phyloP scores from a whole-genome alignment of 2,797 vertebrate species.

The Phoebastria nigripes region DNA sequence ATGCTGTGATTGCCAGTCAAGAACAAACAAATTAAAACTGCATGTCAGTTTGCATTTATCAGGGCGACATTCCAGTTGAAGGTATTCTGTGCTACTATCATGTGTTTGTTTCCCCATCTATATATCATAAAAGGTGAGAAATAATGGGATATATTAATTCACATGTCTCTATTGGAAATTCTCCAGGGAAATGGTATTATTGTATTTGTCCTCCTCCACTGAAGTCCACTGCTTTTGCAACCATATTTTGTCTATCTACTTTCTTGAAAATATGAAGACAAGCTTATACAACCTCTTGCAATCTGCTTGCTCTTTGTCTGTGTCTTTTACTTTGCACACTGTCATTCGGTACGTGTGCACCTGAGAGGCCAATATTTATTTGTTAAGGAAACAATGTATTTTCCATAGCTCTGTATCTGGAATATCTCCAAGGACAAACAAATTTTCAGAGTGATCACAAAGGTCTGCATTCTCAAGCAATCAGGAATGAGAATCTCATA shows the following conservation, averaged over 20 bases:
- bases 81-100: neutral
- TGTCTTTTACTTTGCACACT: neutral
- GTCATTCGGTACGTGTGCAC: neutral
- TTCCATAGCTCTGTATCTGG: neutral
- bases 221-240: neutral
- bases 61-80: slow-evolving; percentile 1
- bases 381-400: neutral
- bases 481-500: neutral
- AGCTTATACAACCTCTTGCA: neutral
- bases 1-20: neutral
- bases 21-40: slow-evolving; percentile 59
- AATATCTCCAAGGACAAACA: neutral
- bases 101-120: neutral
- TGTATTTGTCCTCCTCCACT: neutral
- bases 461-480: neutral
- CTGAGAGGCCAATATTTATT: neutral
- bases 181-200: neutral
- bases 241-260: neutral
- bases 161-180: neutral
- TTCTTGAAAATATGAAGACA: neutral
- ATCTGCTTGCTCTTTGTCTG: neutral
- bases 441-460: neutral
- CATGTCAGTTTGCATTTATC: slow-evolving; percentile 47
- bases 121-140: neutral
- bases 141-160: neutral